Base-by-base conservation (phyloP, 2,888 invertebrate genomes). In the Drosophila stalkeri region DNA sequence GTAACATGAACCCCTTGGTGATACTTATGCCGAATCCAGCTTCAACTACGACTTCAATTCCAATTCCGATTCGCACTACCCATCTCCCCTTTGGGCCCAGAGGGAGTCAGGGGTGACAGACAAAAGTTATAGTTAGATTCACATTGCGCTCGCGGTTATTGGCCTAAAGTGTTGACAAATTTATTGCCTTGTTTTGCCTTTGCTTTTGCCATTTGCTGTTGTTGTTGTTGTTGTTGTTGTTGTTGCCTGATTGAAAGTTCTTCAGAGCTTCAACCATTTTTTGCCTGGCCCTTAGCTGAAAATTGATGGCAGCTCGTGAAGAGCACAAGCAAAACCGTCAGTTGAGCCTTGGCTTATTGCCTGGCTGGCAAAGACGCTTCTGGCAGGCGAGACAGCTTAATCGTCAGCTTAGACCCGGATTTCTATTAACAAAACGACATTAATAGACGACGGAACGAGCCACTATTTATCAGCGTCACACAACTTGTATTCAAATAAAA, bases 101-200 rank as follows among this genome's bases (percentile, higher is more conserved):
- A 3, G 8, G 14, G 20, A 37, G 14, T 6, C 3, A 52, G 44
- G 43, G 61, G 18, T 43, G 47, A 37, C 55, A 73, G 43, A 51
- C 47, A 71, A 64, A 64, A 71, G 80, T 77, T 64, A 64, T 54
- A 52, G 75, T 64, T 59, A 41, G 35, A 75, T 43, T 71, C 35
- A 46, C 41, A 75, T 46, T 59, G 64, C 20, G 52, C 64, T 51
- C 64, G 62, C 64, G 63, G 75, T 72, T 64, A 73, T 75, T 63
- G 86, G 75, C 72, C 78, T 60, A 74, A 80, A 84, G 86, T 75
- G 84, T 86, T 84, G 89, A 86, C 87, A 84, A 86, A 89, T 84
- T 84, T 84, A 84, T 86, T 66, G 89, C 74, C 75, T 86, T 86
- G 84, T 84, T 84, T 89, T 84, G 81, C 81, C 64, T 55, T 87